Base-by-base conservation (phyloP, 1,140 invertebrate species). In the Ericerus pela region DNA sequence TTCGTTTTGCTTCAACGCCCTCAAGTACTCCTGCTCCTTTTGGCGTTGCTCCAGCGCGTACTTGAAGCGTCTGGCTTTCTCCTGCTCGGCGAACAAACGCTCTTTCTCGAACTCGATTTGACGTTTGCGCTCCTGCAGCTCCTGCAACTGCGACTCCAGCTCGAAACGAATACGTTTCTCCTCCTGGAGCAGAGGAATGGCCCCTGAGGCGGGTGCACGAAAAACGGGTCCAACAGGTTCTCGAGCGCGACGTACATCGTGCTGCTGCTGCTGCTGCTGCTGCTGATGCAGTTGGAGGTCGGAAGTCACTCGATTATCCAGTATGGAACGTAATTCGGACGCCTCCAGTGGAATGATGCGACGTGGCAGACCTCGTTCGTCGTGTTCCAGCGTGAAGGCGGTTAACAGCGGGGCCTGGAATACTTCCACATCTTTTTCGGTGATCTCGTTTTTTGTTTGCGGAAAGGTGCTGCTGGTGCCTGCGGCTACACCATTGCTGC, bases 361-460 rank as follows among this genome's bases (percentile, higher is more conserved):
- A 58, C 81, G 80, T 0, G 84, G 82, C 16, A 80, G 63, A 1
- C 85, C 85, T 27, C 73, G 72, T 51, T 80, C 81, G 62, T 88
- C 84, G 66, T 87, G 80, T 61, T 87, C 82, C 1, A 88, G 81
- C 0, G 85, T 87, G 62, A 88, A 88, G 0, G 85, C 84, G 1
- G 83, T 82, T 1, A 87, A 80, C 28, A 88, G 63, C 0, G 85
- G 83, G 4, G 84, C 83, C 59, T 79, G 77, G 63, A 82, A 84
- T 47, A 88, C 85, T 64, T 85, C 84, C 11, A 88, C 82, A 54
- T 84, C 81, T 61, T 53, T 41, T n/a, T 54, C 57, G 1, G 52
- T 37, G 10, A 16, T 38, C 4, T 38, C 20, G 0, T 55, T 27
- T 5, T 43, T 1, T n/a, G n/a, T n/a, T 22, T 2, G 2, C n/a